These are phyloP conservation scores for Castor canadensis DNA, from an alignment of 2,113 vertebrate genomes.

Conservation along the genomic window DNA sequence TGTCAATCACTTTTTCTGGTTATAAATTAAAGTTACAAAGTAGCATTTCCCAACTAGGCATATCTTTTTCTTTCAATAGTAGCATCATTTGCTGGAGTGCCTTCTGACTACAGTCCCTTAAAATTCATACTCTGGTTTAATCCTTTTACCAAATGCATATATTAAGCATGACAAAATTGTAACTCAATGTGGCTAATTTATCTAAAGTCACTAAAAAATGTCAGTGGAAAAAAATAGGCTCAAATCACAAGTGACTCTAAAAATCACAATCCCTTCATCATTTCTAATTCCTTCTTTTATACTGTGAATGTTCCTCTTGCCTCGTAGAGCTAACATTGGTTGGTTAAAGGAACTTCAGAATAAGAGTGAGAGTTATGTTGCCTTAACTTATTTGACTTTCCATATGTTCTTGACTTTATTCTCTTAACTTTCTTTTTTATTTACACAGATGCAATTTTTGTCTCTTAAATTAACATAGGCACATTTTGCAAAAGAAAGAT, in stretches of 20 bases:
- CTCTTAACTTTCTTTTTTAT: background rate
- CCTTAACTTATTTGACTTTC: background rate
- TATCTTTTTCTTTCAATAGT: too few relatives aligned
- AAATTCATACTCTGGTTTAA: background rate
- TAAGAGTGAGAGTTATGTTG: background rate
- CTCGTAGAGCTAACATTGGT: background rate
- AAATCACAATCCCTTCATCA: background rate
- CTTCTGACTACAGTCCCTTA: background rate
- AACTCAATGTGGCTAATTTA: background rate
- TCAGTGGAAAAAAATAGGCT: background rate
- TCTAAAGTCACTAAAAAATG: background rate
- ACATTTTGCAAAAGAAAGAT: background rate
- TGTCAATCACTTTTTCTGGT: background rate
- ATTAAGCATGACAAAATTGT: background rate
- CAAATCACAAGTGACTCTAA: background rate
- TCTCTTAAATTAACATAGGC: background rate
- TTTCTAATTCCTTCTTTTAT: background rate
- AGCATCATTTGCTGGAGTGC: background rate
- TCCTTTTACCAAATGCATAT: background rate
- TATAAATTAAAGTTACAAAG: background rate
- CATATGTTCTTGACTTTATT: background rate
- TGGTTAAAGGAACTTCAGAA: background rate
- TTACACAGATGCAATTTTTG: background rate
- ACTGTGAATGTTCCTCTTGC: background rate
- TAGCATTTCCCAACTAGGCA: background rate